Evolutionary conservation across 1,140 invertebrate species (phyloP), one percentile per base, ranked within the genome.

Genomic region (Galleria mellonella): DNA sequence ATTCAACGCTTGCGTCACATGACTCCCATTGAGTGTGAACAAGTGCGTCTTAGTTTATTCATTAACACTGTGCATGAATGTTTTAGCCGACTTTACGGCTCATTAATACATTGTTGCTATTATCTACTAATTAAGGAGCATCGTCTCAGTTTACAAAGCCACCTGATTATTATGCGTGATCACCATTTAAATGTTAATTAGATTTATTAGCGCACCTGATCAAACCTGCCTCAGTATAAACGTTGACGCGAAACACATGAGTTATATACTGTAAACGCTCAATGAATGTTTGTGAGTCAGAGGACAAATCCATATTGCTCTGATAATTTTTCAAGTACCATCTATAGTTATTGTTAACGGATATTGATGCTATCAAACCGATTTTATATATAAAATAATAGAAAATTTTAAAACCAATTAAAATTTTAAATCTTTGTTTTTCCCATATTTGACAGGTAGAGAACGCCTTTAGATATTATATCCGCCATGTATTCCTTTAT

Each of bases 141-240:
- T 62, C 63, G 62, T 66, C 60, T 62, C 69, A 67, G 65, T 72
- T 66, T 75, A 72, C 56, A 69, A 72, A 69, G 59, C 68, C 72
- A 72, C 49, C 69, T 83, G 75, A 82, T 78, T 75, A 78, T 75
- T 78, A 81, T 82, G 71, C 77, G 69, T 84, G 77, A 69, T 82
- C 66, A 84, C 64, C 76, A 79, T 81, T 82, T 78, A 81, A 75
- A 82, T 84, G 77, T 72, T 82, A 84, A 84, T 84, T 79, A 82
- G 61, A 75, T 75, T 76, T 76, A 77, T 64, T 63, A 42, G 43
- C 51, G 48, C 79, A 83, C 70, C 74, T 84, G 81, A 78, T 69
- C 66, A 82, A 74, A 78, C 64, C 17, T 43, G 47, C 45, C 37
- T 43, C 47, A 23, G 15, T 53, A 51, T 47, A 44, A 51, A 59